Percentiles rank a stretch among this genome's conserved stretches.
Conservation (phyloP, 2,113 vertebrate species). For the Onychostoma macrolepis region DNA sequence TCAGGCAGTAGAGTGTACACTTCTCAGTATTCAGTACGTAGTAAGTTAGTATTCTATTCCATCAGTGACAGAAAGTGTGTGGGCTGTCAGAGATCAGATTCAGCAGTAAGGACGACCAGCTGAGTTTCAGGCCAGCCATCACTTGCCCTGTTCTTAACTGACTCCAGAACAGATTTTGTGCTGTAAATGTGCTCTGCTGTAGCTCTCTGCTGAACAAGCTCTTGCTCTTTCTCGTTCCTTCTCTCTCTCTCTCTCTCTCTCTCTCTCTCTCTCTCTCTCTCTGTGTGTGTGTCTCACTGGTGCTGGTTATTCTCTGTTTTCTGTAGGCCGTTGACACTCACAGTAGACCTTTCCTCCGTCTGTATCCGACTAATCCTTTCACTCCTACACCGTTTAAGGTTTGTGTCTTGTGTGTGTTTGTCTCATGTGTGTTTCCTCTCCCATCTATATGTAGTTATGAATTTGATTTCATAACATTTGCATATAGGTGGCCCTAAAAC, state of each 20-base stretch:
- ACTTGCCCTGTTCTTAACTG: constrained; percentile 32
- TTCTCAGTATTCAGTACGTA: not conserved
- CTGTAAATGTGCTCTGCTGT: constrained; percentile 2
- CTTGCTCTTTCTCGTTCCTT: constrained; percentile 13
- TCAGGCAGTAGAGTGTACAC: not conserved
- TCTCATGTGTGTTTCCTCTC: not conserved
- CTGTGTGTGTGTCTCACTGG: constrained; percentile 16
- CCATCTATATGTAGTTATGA: constrained; percentile 15
- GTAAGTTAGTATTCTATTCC: not conserved
- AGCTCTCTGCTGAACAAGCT: not conserved
- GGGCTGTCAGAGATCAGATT: not conserved
- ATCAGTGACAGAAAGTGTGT: not conserved
- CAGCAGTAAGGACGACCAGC: not conserved
- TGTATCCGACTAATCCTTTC: constrained; percentile 97
- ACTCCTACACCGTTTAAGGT: constrained; percentile 98
- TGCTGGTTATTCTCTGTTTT: constrained; percentile 81
- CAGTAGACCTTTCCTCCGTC: constrained; percentile 87
- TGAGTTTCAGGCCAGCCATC: not conserved
- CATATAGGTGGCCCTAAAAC: constrained; percentile 54
- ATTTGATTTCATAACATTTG: not conserved
- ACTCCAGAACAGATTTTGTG: not conserved
- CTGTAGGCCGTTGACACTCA: constrained; percentile 89
- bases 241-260: too few species aligned
- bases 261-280: too few species aligned
- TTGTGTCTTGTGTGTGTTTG: constrained; percentile 75